A percentile compares a stretch with the other conserved stretches of the same genome.
Conservation (phyloP, 1,140 invertebrate species). For the Camponotus pennsylvanicus region DNA sequence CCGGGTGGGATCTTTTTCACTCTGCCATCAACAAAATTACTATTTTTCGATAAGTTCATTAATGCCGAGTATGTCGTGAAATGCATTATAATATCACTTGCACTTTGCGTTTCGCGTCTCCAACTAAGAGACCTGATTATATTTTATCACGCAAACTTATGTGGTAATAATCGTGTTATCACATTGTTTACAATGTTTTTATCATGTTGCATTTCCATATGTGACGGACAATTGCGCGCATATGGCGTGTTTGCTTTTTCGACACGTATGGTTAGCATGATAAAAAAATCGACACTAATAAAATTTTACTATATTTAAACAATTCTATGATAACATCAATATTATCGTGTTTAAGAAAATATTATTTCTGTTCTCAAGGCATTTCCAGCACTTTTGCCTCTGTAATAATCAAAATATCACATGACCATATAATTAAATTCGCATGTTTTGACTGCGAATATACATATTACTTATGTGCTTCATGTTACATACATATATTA, state of each 20-base stretch:
- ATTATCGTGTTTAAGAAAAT: neutral
- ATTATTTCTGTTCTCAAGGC: neutral
- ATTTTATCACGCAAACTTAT: neutral
- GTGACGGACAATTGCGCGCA: neutral
- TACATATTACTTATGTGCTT: neutral
- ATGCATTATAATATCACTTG: neutral
- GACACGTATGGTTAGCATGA: neutral
- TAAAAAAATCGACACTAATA: neutral
- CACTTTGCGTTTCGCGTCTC: neutral
- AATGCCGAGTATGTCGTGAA: neutral
- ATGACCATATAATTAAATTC: neutral
- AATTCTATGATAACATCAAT: neutral
- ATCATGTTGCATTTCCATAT: neutral
- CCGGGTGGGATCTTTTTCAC: conserved; percentile 71
- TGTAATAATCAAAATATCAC: neutral
- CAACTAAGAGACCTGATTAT: neutral
- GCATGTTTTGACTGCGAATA: neutral
- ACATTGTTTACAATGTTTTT: neutral
- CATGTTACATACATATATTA: neutral
- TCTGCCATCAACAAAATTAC: conserved; percentile 5
- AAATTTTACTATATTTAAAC: neutral
- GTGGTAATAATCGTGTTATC: neutral
- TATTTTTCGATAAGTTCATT: neutral
- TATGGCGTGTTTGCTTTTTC: neutral
- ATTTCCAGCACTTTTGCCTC: neutral